Evolutionary conservation across 2,888 invertebrate genomes (phyloP), one percentile per base, ranked within the genome.

Genomic region (Drosophila yooni): DNA sequence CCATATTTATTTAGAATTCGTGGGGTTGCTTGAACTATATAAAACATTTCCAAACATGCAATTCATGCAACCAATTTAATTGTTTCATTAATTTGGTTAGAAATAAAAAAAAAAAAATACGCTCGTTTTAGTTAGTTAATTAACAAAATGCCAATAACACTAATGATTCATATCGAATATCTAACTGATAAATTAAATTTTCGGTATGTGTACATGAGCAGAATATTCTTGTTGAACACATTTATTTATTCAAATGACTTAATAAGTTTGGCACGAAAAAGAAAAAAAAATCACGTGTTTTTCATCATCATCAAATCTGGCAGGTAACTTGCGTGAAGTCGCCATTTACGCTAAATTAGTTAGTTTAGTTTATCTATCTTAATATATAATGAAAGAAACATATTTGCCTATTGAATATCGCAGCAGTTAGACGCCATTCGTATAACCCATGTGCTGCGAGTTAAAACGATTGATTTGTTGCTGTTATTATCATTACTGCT

Each of bases 41-140:
- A 70, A 69, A 67, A 69, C 63, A 71, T 62, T 71, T 81, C 15
- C 76, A 83, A 81, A 54, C 29, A 51, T 48, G 21, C 1, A 43
- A 43, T 21, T 11, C 21, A 43, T 52, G 38, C 15, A 34, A 25
- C 29, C 15, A 34, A 34, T 53, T 34, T 10, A 34, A 25, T 11
- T 15, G 21, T 10, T 15, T 21, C 10, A 21, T 34, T 25, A 5
- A 21, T 34, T 25, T 21, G 21, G 10, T 33, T 18, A 29, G 29
- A 15, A 25, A 31, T 36, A 25, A 15, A 15, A n/a, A 46, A 64
- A 53, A 21, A 21, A 48, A 21, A 43, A 2, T 10, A 5, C 21
- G 21, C 10, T 36, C 8, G 34, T 21, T 63, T 52, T 40, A 46
- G 29, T 25, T 53, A 36, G 40, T 53, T 33, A 57, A 36, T 56